Percentiles rank a stretch among this genome's conserved stretches.
These are phyloP conservation scores for Taeniopygia guttata DNA, from an alignment of 2,797 vertebrate genomes.

Conservation along the genomic window DNA sequence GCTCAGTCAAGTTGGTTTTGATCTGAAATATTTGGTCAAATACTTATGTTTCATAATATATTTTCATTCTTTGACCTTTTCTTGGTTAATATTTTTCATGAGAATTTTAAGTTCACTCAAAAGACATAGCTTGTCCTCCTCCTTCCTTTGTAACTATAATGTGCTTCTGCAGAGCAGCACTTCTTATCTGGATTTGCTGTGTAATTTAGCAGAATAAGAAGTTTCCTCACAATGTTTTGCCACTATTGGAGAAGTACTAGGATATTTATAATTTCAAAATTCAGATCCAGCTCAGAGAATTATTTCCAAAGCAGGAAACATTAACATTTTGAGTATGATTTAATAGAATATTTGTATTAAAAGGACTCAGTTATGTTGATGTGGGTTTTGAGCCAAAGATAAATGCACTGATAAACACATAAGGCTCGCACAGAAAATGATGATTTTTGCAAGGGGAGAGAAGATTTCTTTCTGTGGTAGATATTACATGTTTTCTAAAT, in stretches of 20 bases:
- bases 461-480: background rate
- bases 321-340: slow-evolving; percentile 3
- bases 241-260: background rate
- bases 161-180: background rate
- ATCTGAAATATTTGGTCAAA: slow-evolving; percentile 14
- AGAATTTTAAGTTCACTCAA: slow-evolving; percentile 7
- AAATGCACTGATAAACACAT: background rate
- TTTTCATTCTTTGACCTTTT: background rate
- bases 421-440: background rate
- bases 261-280: slow-evolving; percentile 19
- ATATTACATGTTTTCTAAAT: background rate
- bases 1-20: background rate
- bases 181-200: background rate
- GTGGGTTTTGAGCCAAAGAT: background rate
- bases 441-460: background rate
- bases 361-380: slow-evolving; percentile 38
- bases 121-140: slow-evolving; percentile 40
- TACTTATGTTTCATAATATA: background rate
- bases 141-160: slow-evolving; percentile 2
- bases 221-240: slow-evolving; percentile 28
- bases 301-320: background rate
- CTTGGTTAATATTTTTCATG: background rate
- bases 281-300: background rate
- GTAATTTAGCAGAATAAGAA: background rate
- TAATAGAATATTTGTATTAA: slow-evolving; percentile 44